phyloP scores from a whole-genome alignment of 2,113 vertebrate genomes.

The Platichthys stellatus region DNA sequence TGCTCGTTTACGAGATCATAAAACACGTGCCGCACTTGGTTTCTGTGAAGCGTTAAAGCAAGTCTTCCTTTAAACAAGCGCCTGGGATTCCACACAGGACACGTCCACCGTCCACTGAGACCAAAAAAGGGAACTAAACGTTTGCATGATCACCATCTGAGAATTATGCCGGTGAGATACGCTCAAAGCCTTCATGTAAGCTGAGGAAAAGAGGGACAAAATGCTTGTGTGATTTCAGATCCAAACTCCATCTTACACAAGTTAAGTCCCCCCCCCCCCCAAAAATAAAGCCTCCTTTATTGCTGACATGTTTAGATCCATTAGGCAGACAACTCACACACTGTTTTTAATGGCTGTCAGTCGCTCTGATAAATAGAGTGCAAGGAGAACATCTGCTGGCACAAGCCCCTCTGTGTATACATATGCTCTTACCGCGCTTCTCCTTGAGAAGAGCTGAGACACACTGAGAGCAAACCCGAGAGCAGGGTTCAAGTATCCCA shows the following conservation, averaged over 20 bases:
- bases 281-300: constrained; percentile 27
- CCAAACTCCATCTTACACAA: constrained; percentile 30
- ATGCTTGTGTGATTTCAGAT: constrained; percentile 55
- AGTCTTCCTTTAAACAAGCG: constrained; percentile 80
- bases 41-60: constrained; percentile 82
- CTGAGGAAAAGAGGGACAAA: constrained; percentile 16
- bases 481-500: constrained; percentile 70
- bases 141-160: constrained; percentile 38
- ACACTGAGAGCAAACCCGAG: constrained; percentile 60
- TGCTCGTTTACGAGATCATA: constrained; percentile 85
- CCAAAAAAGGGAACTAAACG: constrained; percentile 56
- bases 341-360: constrained; percentile 80
- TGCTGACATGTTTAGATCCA: constrained; percentile 71
- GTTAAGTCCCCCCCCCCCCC: constrained; percentile 21
- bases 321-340: constrained; percentile 65
- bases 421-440: constrained; percentile 65
- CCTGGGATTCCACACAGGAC: constrained; percentile 72
- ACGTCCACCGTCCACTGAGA: constrained; percentile 65
- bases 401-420: constrained; percentile 72
- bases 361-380: constrained; percentile 79
- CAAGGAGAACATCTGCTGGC: constrained; percentile 78
- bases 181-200: background rate
- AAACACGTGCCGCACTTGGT: constrained; percentile 81
- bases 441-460: constrained; percentile 60
- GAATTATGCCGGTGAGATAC: constrained; percentile 17